Percentiles rank a stretch among this genome's conserved stretches.
Conservation (phyloP, 2,888 invertebrate species). For the Cerastis leucographa region DNA sequence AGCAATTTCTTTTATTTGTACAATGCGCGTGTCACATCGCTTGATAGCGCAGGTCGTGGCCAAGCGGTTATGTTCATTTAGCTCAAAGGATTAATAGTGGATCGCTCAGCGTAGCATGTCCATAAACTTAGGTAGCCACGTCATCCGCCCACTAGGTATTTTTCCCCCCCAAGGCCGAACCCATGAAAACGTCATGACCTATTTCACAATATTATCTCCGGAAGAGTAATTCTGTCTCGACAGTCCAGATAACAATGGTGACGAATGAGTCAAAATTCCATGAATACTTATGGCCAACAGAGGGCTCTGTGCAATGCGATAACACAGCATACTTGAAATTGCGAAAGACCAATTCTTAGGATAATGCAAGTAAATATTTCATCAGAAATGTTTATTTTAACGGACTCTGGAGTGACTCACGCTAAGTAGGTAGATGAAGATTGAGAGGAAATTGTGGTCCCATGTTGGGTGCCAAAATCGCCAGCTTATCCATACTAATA, state of each 20-base stretch:
- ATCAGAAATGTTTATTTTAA: not conserved
- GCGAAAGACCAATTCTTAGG: not conserved
- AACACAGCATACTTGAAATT: conserved; percentile 21
- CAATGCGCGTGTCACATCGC: not conserved
- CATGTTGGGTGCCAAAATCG: conserved; percentile 53
- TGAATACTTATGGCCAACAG: conserved; percentile 20
- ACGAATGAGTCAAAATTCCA: conserved; percentile 40
- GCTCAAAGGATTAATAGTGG: not conserved
- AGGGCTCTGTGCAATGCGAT: conserved; percentile 26
- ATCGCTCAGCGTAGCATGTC: not conserved
- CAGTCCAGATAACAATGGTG: conserved; percentile 38
- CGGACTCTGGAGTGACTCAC: not conserved
- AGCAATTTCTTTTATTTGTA: not conserved
- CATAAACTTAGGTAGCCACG: not conserved
- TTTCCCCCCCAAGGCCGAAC: not conserved
- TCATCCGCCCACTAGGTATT: conserved; percentile 5
- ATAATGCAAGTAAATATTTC: not conserved
- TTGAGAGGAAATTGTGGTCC: conserved; percentile 11
- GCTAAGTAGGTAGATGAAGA: not conserved
- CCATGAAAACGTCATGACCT: conserved; percentile 32
- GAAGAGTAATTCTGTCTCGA: conserved; percentile 22
- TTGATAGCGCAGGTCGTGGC: not conserved
- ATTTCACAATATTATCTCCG: conserved; percentile 54
- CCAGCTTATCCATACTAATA: not conserved
- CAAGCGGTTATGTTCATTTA: not conserved